phyloP scores from a whole-genome alignment of 1,140 invertebrate genomes.

The Drosophila setifemur region DNA sequence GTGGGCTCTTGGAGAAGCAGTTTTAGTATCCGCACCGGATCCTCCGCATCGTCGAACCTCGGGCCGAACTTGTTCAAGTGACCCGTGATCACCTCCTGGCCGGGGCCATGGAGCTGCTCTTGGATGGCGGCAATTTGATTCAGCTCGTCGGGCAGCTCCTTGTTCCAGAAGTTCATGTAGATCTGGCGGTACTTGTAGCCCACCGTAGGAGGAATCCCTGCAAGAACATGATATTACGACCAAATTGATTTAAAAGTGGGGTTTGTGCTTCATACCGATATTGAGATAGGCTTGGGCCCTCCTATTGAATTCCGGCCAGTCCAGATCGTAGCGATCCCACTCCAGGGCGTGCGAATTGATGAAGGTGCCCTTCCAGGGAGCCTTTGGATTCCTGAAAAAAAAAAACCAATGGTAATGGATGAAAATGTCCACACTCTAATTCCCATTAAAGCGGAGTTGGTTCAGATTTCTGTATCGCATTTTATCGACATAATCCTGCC shows the following conservation, averaged over 20 bases:
- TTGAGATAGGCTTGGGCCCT: slow-evolving; percentile 89
- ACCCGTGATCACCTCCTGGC: slow-evolving; percentile 74
- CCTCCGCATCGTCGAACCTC: slow-evolving; percentile 66
- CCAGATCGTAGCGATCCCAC: slow-evolving; percentile 87
- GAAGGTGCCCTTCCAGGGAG: slow-evolving; percentile 85
- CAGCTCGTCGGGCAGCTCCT: slow-evolving; percentile 86
- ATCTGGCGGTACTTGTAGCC: slow-evolving; percentile 86
- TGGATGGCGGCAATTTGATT: slow-evolving; percentile 83
- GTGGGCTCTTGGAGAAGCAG: slow-evolving; percentile 61
- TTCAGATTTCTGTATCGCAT: slow-evolving; percentile 21
- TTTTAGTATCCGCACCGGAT: slow-evolving; percentile 76
- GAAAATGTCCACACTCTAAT: not conserved
- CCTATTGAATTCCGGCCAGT: slow-evolving; percentile 91
- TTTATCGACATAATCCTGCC: slow-evolving; percentile 42
- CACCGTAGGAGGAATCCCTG: slow-evolving; percentile 87
- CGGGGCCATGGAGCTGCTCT: slow-evolving; percentile 48
- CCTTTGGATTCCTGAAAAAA: slow-evolving; percentile 88
- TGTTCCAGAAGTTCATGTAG: slow-evolving; percentile 89
- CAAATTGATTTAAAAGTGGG: not conserved
- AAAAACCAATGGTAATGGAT: not conserved
- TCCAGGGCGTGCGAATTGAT: slow-evolving; percentile 84
- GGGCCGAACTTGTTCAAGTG: slow-evolving; percentile 78
- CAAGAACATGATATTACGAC: slow-evolving; percentile 1
- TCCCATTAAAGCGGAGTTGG: not conserved
- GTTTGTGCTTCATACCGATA: slow-evolving; percentile 87